Base-by-base conservation (phyloP, 1,140 invertebrate genomes). In the Caerostris extrusa region DNA sequence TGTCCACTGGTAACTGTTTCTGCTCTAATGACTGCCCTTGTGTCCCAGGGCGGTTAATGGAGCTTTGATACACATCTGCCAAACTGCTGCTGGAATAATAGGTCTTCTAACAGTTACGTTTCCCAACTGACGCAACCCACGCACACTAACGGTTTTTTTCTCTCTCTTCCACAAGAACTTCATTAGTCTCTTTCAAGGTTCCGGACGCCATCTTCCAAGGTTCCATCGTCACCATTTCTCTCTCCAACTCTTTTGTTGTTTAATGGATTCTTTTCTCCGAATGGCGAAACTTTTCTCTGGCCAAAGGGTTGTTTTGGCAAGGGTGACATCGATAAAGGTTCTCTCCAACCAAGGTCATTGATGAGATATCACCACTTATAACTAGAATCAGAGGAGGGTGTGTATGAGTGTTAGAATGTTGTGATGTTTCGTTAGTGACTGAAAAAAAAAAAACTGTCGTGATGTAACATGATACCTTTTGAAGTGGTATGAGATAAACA, bases 181-280 rank as follows among this genome's bases (percentile, higher is more conserved):
- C 71, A 77, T 77, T 77, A 77, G 71, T 77, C 71, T 77, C 69
- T 53, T 50, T 77, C 71, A 77, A 77, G 71, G 71, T 77, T 34
- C 71, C 14, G 71, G 3, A 77, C 71, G 10, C 71, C 71, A 77
- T 14, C 71, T 50, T 77, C 34, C 71, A 77, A 77, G 71, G 71
- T 77, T 77, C 34, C 8, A n/a, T 7, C 69, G 3, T n/a, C 71
- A 34, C 71, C 71, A 77, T 77, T 77, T 77, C 53, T 19, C 5
- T 77, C 53, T 53, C 6, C 34, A 34, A 34, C 34, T 19, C 10
- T 77, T 77, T 77, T 34, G 34, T 77, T 34, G 34, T 71, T 71
- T 34, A 50, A 8, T 77, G 34, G 71, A 5, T 34, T 77, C 34
- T 50, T 53, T 50, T 53, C 34, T 50, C 34, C 53, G 3, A 77